Evolutionary conservation across 1,140 invertebrate genomes (phyloP).

Genomic region (Akabosia matsudoensis): DNA sequence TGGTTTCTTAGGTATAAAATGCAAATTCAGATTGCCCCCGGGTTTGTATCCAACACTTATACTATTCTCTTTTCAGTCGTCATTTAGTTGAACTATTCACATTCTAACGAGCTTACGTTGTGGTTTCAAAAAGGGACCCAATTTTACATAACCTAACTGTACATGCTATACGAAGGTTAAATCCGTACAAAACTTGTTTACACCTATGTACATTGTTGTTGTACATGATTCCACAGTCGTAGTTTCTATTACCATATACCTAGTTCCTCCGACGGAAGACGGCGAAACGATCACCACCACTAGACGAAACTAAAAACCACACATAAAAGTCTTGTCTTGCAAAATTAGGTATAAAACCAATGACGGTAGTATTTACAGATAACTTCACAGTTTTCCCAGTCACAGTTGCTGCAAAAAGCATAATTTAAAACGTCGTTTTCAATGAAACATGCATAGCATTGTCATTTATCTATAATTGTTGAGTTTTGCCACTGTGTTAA

Average conservation of each 20-base stretch:
- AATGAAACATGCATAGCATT: too few relatives aligned
- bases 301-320: neutral
- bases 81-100: neutral
- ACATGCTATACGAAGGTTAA: neutral
- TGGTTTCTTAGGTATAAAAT: too few relatives aligned
- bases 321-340: too few relatives aligned
- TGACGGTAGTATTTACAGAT: neutral
- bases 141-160: too few relatives aligned
- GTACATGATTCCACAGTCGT: too few relatives aligned
- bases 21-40: neutral
- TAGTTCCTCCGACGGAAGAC: neutral
- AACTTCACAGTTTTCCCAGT: too few relatives aligned
- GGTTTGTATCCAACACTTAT: neutral
- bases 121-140: too few relatives aligned
- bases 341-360: neutral
- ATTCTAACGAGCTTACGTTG: too few relatives aligned
- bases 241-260: neutral
- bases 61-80: neutral
- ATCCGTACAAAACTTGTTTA: neutral
- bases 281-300: neutral
- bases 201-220: neutral
- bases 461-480: too few relatives aligned
- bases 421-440: too few relatives aligned
- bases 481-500: neutral
- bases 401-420: too few relatives aligned